Conservation (phyloP, 2,888 invertebrate species). For the Tipula helvola region DNA sequence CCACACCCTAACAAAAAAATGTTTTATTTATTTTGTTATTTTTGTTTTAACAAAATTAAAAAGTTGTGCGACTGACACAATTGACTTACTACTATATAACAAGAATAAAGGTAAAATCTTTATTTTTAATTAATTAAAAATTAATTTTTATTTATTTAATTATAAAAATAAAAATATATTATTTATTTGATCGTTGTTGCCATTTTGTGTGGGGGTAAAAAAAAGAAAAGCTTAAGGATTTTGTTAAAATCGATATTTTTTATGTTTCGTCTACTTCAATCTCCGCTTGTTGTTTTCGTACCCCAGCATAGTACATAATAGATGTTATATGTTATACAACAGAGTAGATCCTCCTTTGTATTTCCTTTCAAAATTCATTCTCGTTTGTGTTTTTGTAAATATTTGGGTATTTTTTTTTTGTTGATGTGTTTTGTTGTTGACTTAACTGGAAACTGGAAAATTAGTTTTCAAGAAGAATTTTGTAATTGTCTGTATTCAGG, state of each 20-base stretch:
- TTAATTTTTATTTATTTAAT: background rate
- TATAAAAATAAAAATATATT: background rate
- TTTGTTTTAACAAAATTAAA: background rate
- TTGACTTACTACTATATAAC: background rate
- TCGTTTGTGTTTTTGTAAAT: background rate
- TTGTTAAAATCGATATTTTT: background rate
- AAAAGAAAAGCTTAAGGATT: background rate
- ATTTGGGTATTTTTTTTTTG: background rate
- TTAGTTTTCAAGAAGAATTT: background rate
- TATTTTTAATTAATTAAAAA: background rate
- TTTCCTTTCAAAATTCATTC: background rate
- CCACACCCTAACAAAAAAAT: too few relatives aligned
- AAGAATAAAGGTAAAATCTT: background rate
- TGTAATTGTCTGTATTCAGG: background rate
- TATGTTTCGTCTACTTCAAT: background rate
- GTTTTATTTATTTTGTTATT: too few relatives aligned
- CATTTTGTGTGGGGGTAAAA: background rate
- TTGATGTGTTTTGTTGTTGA: background rate
- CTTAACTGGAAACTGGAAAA: background rate
- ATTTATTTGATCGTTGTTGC: background rate
- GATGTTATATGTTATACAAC: background rate
- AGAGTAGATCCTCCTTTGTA: background rate
- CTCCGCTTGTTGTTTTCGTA: background rate
- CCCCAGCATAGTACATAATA: background rate
- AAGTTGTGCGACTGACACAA: background rate